Evolutionary conservation across 2,888 invertebrate species (phyloP), one percentile per base, ranked within the genome.

Genomic region (Allolobophora icterica): DNA sequence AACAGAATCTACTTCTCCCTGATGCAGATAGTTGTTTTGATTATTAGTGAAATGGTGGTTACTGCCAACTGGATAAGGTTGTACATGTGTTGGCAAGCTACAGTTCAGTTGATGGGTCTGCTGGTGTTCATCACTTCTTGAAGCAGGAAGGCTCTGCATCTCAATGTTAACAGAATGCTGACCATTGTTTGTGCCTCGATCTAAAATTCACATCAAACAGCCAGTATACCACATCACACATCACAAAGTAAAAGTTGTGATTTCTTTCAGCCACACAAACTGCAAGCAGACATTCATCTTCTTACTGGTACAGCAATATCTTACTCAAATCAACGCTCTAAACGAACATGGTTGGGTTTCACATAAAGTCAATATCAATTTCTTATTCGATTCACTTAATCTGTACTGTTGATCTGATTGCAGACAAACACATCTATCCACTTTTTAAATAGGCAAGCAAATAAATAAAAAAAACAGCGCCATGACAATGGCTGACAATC

Each of bases 191-290:
- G 71, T 0, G n/a, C n/a, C 71, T 24, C 8, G 52, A 21, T 52
- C 52, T 71, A 71, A 30, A 71, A 71, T 71, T 71, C n/a, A 71
- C n/a, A 71, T 8, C 30, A 71, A 24, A 71, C n/a, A 71, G n/a
- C n/a, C 71, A n/a, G 71, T 71, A n/a, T 71, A 71, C 5, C 71
- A 71, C 11, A 71, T 71, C 30, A 71, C 71, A 52, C 21, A 71
- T 13, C 24, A 52, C 30, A 71, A 71, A n/a, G 71, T n/a, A 30
- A 71, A 71, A 71, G 11, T 17, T n/a, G n/a, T 13, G n/a, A 71
- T 71, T 8, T 71, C 71, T 71, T 71, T n/a, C n/a, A 71, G 71
- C n/a, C 71, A 71, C n/a, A 71, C 71, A 71, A 71, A 71, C 71
- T 71, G 71, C n/a, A 71, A n/a, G 30, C 71, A 71, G 71, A 71